A percentile compares a stretch with the other conserved stretches of the same genome.
Evolutionary conservation across 2,797 vertebrate genomes (phyloP).

Genomic region (Tapirus indicus): DNA sequence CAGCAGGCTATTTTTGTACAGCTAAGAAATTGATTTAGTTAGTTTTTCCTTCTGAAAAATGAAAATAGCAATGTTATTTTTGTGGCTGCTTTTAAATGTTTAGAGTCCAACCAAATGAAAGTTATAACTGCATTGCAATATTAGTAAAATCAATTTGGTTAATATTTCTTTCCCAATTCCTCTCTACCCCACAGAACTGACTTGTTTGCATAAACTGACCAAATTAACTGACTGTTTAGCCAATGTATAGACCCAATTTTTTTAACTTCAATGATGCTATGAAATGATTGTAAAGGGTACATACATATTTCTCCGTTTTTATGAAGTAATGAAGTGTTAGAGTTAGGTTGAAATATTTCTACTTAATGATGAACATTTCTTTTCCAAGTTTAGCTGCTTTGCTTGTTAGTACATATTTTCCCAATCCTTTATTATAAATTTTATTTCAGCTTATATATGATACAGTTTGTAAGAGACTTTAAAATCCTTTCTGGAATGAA

Average conservation of each 20-base stretch:
- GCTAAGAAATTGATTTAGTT: background rate
- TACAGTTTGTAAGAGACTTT: constrained; percentile 2
- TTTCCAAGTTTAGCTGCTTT: background rate
- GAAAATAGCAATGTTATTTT: background rate
- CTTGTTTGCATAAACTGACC: background rate
- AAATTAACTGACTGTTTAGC: background rate
- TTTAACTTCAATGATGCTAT: background rate
- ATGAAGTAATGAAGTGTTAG: background rate
- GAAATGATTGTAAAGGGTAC: background rate
- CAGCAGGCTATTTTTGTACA: background rate
- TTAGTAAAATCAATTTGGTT: background rate
- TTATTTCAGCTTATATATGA: constrained; percentile 20
- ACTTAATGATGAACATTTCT: background rate
- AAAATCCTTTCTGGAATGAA: constrained; percentile 24
- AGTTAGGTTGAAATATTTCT: background rate
- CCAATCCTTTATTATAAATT: background rate
- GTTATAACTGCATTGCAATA: background rate
- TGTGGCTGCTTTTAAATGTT: background rate
- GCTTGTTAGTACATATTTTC: background rate
- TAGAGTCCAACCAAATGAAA: constrained; percentile 16
- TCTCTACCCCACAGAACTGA: background rate
- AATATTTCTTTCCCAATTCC: background rate
- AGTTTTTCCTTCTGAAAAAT: constrained; percentile 44
- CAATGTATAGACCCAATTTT: background rate
- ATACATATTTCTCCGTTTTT: background rate